Base-by-base conservation (phyloP, 2,888 invertebrate species). In the Pterostichus madidus region DNA sequence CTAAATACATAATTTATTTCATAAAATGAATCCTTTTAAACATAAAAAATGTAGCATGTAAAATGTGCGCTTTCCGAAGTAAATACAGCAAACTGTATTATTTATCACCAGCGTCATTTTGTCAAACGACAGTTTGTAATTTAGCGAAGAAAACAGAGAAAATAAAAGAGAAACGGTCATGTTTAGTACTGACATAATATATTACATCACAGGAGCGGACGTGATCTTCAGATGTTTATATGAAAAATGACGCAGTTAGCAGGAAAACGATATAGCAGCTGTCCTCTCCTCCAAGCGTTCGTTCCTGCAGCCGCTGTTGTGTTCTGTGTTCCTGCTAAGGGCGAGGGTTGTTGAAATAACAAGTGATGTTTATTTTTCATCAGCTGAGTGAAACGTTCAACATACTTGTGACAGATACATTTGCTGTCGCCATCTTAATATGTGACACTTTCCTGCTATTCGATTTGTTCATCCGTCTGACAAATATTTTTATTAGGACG, bases 311-410 rank as follows among this genome's bases (percentile, higher is more conserved):
- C 31, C 13, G 31, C 64, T 64, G 32, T n/a, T 35, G 13, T 5
- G 35, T 35, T 35, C 64, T 49, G 10, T 24, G 24, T 8, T 59
- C 31, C 35, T 35, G 3, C 13, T n/a, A 6, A n/a, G 35, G 17
- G 10, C 56, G 56, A 64, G n/a, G 49, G 49, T 2, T 39, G 49
- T 46, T 46, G 59, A 77, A 77, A 77, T 77, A 77, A 77, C 77
- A 77, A 77, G 59, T 39, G 77, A 8, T 77, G 77, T 77, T 77
- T 77, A 77, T 77, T 77, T 77, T 77, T 77, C 77, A 77, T 77
- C 77, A 77, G 59, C 24, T 59, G 77, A 77, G 35, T 35, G 64
- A 64, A 59, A 35, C 64, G 64, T 64, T 64, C 64, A 64, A 64
- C 64, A n/a, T 64, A 64, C 64, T 64, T 32, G 35, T 13, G 64